Percentiles rank a stretch among this genome's conserved stretches.
These are phyloP conservation scores for Campodea augens DNA, from an alignment of 1,140 invertebrate genomes.

Conservation along the genomic window DNA sequence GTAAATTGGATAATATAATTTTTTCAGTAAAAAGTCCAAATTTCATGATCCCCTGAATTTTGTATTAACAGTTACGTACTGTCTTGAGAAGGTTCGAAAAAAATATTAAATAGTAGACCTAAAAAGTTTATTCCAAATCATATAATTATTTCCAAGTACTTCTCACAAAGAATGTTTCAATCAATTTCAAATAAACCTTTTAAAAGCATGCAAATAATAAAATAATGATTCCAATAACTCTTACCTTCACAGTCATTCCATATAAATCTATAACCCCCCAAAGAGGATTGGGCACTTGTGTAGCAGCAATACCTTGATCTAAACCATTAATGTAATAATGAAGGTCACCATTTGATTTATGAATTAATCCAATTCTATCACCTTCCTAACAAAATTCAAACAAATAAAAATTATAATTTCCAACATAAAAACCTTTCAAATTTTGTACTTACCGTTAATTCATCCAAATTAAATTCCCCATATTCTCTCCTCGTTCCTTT, in stretches of 20 bases:
- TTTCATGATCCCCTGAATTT: no score
- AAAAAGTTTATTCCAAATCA: no score
- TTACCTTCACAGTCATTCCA: constrained; percentile 83
- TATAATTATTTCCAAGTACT: no score
- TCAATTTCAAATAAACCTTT: no score
- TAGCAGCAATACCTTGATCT: constrained; percentile 76
- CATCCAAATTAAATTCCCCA: constrained; percentile 85
- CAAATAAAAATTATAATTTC: constrained; percentile 2
- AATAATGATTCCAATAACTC: no score
- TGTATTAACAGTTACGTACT: no score
- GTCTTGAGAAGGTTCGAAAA: no score
- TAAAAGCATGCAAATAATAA: no score
- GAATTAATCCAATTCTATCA: constrained; percentile 71
- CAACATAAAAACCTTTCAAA: neutral
- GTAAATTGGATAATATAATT: no score
- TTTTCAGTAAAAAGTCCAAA: no score
- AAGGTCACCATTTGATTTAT: constrained; percentile 57
- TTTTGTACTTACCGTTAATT: constrained; percentile 46
- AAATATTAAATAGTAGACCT: no score
- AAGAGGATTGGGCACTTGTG: constrained; percentile 48
- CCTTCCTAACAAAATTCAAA: constrained; percentile 41
- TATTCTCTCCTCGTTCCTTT: constrained; percentile 82
- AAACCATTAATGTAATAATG: constrained; percentile 87
- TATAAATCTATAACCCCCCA: constrained; percentile 91
- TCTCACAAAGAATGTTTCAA: no score